Conservation (phyloP, 2,797 vertebrate genomes). For the Lates japonicus region DNA sequence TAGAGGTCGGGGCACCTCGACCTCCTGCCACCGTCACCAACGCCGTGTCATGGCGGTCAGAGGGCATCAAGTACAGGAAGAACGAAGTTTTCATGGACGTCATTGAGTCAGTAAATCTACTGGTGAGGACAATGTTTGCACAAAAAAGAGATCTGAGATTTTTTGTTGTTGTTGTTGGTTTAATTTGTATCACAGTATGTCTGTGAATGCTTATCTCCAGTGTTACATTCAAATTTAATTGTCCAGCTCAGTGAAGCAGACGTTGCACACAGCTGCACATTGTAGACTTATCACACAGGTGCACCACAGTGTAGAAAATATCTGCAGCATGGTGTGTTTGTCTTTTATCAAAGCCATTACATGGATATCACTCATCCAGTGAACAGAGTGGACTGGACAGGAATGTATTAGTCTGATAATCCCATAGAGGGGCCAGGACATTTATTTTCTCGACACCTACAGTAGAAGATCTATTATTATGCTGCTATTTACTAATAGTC, state of each 20-base stretch:
- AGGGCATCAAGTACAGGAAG: conserved; percentile 90
- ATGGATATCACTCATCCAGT: no score
- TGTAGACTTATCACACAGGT: not conserved
- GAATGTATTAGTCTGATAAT: not conserved
- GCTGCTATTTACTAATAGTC: not conserved
- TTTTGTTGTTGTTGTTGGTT: not conserved
- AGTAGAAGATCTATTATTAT: not conserved
- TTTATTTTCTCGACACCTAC: not conserved
- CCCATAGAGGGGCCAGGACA: not conserved
- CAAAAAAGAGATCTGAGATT: not conserved
- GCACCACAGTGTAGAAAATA: not conserved
- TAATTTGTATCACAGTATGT: not conserved
- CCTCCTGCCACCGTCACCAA: conserved; percentile 90
- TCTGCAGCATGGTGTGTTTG: not conserved
- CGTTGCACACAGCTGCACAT: not conserved
- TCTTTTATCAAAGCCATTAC: not conserved
- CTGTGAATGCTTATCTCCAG: not conserved
- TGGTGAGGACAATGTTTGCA: conserved; percentile 78
- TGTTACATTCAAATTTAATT: not conserved
- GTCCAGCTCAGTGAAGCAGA: not conserved
- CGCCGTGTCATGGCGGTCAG: conserved; percentile 89
- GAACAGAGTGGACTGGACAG: not conserved
- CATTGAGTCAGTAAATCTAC: conserved; percentile 89
- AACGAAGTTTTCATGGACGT: conserved; percentile 92
- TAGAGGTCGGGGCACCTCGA: conserved; percentile 87